Evolutionary conservation across 2,888 invertebrate genomes (phyloP), one percentile per base, ranked within the genome.

Genomic region (Andrena fulva): DNA sequence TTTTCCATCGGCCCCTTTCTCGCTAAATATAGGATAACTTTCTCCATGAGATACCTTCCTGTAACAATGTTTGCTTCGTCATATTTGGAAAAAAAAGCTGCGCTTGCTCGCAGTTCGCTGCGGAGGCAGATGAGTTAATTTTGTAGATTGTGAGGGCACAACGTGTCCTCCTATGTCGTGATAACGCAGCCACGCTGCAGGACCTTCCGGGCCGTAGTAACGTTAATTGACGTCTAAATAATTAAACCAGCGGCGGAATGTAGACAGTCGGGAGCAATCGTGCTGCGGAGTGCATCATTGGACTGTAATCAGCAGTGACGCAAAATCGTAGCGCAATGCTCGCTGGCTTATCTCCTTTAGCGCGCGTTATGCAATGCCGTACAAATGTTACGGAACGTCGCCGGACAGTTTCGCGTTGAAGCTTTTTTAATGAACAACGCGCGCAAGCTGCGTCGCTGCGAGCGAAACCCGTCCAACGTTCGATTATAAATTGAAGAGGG

Each of bases 181-280:
- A 33, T 29, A 12, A 42, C 29, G 48, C 27, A 27, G 12, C 50
- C 20, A 4, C 24, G 20, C 24, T 8, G 35, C 10, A 60, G 24
- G 12, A 31, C 27, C 59, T 48, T 42, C 29, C n/a, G 24, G 80
- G 42, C 62, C 66, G 24, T 16, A 16, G 20, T 50, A 60, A 52
- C 70, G 80, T 80, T 80, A 80, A 71, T 60, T 27, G 80, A 80
- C 80, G 48, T 42, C 31, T 50, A 42, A 80, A 80, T 80, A 71
- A 80, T 71, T 80, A 67, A 71, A 59, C 56, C 48, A 20, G 12
- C 20, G 8, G 1, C 33, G 10, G 29, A 5, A 59, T 42, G 64
- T 31, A 31, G 35, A 59, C 31, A 52, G 79, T 31, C 56, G n/a
- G 6, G 35, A 35, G 63, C 42, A 59, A 70, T 79, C 80, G 24